A percentile compares a stretch with the other conserved stretches of the same genome.
Conservation (phyloP, 2,113 vertebrate species). For the Crotalus horridus region DNA sequence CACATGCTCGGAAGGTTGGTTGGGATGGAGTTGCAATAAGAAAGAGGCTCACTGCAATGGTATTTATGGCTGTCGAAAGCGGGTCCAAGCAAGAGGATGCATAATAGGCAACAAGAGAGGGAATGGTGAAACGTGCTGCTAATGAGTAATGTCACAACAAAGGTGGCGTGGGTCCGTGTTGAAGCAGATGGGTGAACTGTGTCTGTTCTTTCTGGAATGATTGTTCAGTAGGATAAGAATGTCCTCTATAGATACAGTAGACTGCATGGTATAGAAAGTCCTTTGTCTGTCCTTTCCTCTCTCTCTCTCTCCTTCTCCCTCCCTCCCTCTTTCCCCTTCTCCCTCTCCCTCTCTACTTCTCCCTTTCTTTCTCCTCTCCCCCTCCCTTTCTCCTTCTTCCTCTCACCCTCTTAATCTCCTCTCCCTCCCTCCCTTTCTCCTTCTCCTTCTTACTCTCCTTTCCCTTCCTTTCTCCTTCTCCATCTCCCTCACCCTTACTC, state of each 20-base stretch:
- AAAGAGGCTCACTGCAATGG: neutral
- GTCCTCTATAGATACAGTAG: neutral
- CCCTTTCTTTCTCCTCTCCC: too few species aligned
- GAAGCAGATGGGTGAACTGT: neutral
- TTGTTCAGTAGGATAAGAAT: neutral
- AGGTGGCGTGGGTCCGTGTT: neutral
- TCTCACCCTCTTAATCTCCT: too few species aligned
- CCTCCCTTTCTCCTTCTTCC: accelerated
- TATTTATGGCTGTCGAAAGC: neutral
- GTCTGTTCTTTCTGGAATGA: neutral
- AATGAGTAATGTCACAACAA: neutral
- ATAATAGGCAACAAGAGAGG: neutral
- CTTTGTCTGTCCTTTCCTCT: neutral
- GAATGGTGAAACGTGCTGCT: neutral
- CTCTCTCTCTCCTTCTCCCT: neutral
- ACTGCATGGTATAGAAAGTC: neutral
- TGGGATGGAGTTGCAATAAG: neutral
- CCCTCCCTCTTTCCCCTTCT: accelerated
- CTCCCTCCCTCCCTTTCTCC: accelerated
- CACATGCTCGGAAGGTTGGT: neutral
- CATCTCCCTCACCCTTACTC: neutral
- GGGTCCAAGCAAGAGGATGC: accelerated
- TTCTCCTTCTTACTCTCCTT: neutral
- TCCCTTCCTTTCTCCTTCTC: neutral
- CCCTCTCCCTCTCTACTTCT: accelerated